phyloP scores from a whole-genome alignment of 2,113 vertebrate species.

The Perca schrenkii region DNA sequence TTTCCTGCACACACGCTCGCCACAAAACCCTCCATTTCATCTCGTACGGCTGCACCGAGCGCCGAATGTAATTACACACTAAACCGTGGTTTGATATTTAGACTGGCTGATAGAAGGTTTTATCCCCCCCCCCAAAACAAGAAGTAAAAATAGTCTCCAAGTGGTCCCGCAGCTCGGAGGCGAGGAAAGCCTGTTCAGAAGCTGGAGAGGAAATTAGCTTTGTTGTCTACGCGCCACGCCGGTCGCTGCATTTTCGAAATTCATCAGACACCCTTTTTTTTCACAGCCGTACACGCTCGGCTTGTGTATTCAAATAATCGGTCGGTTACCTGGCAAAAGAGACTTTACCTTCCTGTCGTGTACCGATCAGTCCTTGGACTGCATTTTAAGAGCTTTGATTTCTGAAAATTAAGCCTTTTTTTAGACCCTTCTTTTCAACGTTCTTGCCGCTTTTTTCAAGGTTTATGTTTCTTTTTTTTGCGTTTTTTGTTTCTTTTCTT shows the following conservation, averaged over 20 bases:
- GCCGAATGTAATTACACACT: slow-evolving; percentile 77
- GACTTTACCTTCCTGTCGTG: slow-evolving; percentile 49
- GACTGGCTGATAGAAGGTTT: slow-evolving; percentile 79
- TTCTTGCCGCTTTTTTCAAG: too few species aligned
- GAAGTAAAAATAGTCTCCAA: slow-evolving; percentile 71
- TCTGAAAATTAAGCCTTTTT: slow-evolving; percentile 17
- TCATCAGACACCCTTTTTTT: slow-evolving; percentile 63
- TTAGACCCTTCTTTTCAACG: too few species aligned
- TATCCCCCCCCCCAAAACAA: slow-evolving; percentile 39
- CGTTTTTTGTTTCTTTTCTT: too few species aligned
- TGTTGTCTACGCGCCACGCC: slow-evolving; percentile 54
- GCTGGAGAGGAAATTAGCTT: slow-evolving; percentile 69
- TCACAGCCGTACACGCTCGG: slow-evolving; percentile 38
- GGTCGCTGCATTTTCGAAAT: slow-evolving; percentile 31
- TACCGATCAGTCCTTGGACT: slow-evolving; percentile 50
- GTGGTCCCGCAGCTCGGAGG: slow-evolving; percentile 58
- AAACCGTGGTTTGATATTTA: slow-evolving; percentile 79
- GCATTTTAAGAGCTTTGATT: slow-evolving; percentile 25
- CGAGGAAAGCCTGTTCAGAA: slow-evolving; percentile 54
- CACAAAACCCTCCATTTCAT: slow-evolving; percentile 69
- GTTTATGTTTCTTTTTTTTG: too few species aligned
- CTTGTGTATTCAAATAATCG: slow-evolving; percentile 43
- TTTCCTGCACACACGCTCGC: slow-evolving; percentile 65
- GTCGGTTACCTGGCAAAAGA: slow-evolving; percentile 56
- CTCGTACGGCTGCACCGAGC: slow-evolving; percentile 63